These are phyloP conservation scores for Callopanchax toddi DNA, from an alignment of 2,113 vertebrate genomes.

Conservation along the genomic window DNA sequence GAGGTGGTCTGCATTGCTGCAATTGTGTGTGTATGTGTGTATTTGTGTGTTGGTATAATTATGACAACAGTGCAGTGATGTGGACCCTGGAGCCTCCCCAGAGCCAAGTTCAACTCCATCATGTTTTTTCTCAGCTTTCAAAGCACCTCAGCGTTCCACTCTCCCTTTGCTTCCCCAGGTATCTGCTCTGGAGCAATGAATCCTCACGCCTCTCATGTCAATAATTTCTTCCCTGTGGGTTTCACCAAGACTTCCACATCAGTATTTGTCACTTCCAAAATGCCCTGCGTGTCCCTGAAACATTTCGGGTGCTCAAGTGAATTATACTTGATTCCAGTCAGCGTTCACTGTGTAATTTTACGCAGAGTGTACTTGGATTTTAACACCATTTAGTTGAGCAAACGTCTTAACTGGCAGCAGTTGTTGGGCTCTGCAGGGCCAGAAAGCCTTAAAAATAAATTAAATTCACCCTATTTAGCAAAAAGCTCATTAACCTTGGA, in stretches of 20 bases:
- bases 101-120: constrained; percentile 50
- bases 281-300: constrained; percentile 29
- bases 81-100: constrained; percentile 48
- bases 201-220: constrained; percentile 7
- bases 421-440: constrained; percentile 21
- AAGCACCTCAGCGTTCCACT: constrained; percentile 44
- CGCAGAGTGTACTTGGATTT: constrained; percentile 25
- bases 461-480: constrained; percentile 26
- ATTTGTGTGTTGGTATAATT: constrained; percentile 28
- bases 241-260: constrained; percentile 13
- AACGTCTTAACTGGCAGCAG: constrained; percentile 28
- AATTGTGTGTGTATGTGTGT: constrained; percentile 11
- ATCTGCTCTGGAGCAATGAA: constrained; percentile 16
- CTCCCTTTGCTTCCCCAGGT: constrained; percentile 23
- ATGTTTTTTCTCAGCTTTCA: constrained; percentile 53
- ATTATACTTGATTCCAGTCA: constrained; percentile 23
- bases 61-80: constrained; percentile 34
- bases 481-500: constrained; percentile 34
- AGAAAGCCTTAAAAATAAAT: constrained; percentile 37
- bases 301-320: constrained; percentile 27
- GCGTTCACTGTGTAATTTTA: constrained; percentile 26
- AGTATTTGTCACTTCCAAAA: constrained; percentile 32
- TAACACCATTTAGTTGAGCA: constrained; percentile 35
- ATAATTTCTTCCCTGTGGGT: constrained; percentile 2
- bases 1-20: constrained; percentile 17